phyloP scores from a whole-genome alignment of 2,113 vertebrate species.

The Gymnarchus niloticus region DNA sequence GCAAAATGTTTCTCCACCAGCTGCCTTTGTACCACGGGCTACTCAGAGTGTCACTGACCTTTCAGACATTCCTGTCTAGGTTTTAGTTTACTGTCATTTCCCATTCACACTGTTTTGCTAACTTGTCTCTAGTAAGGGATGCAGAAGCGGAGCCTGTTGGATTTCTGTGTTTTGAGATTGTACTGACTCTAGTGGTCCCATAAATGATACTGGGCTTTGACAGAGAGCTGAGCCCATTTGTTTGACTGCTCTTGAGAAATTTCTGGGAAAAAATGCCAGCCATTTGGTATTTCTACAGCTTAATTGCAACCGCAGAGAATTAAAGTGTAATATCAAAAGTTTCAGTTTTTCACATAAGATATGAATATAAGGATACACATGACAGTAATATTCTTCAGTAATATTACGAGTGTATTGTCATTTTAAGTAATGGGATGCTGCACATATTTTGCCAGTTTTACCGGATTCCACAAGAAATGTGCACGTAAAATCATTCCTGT shows the following conservation, averaged over 20 bases:
- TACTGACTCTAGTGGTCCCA: not conserved
- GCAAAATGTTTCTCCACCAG: not conserved
- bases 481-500: not conserved
- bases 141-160: not conserved
- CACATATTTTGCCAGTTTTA: not conserved
- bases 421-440: not conserved
- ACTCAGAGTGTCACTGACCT: slow-evolving; percentile 15
- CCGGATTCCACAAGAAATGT: not conserved
- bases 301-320: not conserved
- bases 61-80: not conserved
- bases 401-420: not conserved
- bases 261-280: not conserved
- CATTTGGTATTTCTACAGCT: not conserved
- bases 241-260: not conserved
- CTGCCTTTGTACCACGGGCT: not conserved
- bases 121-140: not conserved
- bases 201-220: not conserved
- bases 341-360: not conserved
- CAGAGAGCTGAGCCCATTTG: not conserved
- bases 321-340: not conserved
- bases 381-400: no score
- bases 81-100: slow-evolving; percentile 1
- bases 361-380: not conserved
- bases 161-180: not conserved
- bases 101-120: slow-evolving; percentile 3